Evolutionary conservation across 37 sponge, comb jelly and placozoan genomes (phyloP).

Genomic region (Ephydatia muelleri): DNA sequence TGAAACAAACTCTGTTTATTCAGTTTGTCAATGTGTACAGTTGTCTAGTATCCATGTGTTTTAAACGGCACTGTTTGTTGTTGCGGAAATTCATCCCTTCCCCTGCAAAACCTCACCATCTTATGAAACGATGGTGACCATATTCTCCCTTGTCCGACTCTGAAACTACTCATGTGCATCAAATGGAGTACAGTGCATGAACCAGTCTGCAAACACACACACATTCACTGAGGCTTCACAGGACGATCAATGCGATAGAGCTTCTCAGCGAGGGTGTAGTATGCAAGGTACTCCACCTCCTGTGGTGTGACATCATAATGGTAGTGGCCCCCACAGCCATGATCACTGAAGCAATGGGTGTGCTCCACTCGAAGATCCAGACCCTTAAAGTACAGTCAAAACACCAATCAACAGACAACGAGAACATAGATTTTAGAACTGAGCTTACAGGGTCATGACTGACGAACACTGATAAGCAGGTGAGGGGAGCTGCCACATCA

Average conservation of each 20-base stretch:
- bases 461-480: slow-evolving; percentile 85
- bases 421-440: too few relatives aligned
- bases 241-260: slow-evolving; percentile 85
- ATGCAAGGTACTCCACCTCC: slow-evolving; percentile 90
- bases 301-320: slow-evolving; percentile 92
- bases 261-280: slow-evolving; percentile 78
- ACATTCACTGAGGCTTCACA: slow-evolving; percentile 26
- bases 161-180: too few relatives aligned
- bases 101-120: too few relatives aligned
- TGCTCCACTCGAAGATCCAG: slow-evolving; percentile 95
- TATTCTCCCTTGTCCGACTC: too few relatives aligned
- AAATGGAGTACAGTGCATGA: too few relatives aligned
- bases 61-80: too few relatives aligned
- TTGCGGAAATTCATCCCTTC: too few relatives aligned
- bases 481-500: slow-evolving; percentile 82
- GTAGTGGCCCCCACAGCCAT: slow-evolving; percentile 98
- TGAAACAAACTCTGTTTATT: too few relatives aligned
- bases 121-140: too few relatives aligned
- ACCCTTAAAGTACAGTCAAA: slow-evolving; percentile 49
- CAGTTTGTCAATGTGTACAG: not conserved
- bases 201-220: not conserved
- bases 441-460: slow-evolving; percentile 87
- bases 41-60: not conserved
- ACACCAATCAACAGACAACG: too few relatives aligned
- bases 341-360: slow-evolving; percentile 98